A percentile compares a stretch with the other conserved stretches of the same genome.
Conservation (phyloP, 2,888 invertebrate species). For the Galerucella calmariensis region DNA sequence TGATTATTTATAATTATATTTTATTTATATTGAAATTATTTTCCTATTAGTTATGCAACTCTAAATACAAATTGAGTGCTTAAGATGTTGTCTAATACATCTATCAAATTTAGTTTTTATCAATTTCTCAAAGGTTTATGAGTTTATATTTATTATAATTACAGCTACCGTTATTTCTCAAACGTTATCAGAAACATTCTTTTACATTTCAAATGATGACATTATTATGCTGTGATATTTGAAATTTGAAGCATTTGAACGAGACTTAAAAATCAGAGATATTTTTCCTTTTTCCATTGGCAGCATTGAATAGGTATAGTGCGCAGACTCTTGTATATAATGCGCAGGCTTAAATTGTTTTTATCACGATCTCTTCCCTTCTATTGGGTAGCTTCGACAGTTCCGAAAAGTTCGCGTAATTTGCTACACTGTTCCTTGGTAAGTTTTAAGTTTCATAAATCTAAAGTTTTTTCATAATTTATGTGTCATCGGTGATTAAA, state of each 20-base stretch:
- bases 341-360: slow-evolving; percentile 28
- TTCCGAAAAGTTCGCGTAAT: slow-evolving; percentile 34
- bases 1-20: neutral
- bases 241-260: neutral
- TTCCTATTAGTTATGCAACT: neutral
- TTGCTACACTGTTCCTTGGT: slow-evolving; percentile 75
- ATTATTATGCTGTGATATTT: neutral
- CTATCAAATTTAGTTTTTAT: neutral
- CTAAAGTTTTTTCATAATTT: slow-evolving; percentile 49
- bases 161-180: neutral
- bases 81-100: neutral
- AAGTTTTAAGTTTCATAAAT: slow-evolving; percentile 68
- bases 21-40: too few species aligned
- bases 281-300: slow-evolving; percentile 4
- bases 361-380: slow-evolving; percentile 20
- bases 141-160: neutral
- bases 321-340: slow-evolving; percentile 16
- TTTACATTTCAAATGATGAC: neutral
- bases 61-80: neutral
- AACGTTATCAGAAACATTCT: neutral
- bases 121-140: too few species aligned
- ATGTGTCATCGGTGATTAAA: slow-evolving; percentile 43
- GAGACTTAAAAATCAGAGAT: neutral
- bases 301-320: neutral
- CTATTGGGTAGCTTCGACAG: slow-evolving; percentile 26